Evolutionary conservation across 1,140 invertebrate species (phyloP), one percentile per base, ranked within the genome.

Genomic region (Drosophila oshimai): DNA sequence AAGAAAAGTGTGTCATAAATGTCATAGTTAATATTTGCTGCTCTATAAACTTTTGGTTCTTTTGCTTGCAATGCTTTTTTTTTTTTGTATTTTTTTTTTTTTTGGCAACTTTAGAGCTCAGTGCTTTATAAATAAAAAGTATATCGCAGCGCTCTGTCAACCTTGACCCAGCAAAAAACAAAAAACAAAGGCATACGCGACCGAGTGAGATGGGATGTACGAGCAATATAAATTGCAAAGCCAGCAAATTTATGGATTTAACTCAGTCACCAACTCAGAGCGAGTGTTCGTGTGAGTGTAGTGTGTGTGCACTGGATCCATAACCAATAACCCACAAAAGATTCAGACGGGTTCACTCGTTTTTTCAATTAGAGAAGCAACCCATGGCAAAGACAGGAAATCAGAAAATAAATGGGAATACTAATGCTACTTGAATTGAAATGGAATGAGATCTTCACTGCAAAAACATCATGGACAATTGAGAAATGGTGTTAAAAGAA

Each of bases 11-110:
- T 84, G 80, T 76, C 80, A 84, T 84, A 84, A 84, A 84, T 80
- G 80, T 87, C 80, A 84, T 87, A 87, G 80, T 84, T 87, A 84
- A 84, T 84, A 84, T 84, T 84, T 84, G 80, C 81, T 84, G 76
- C 62, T 80, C 47, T 67, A 55, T 74, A 64, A 62, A 72, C 46
- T 73, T 73, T 70, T 51, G 33, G 49, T 46, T 47, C 29, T 68
- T 49, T 47, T 39, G 9, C 18, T 45, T 26, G 26, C 24, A 28
- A 10, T 9, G 42, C 3, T 44, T 4, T 18, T 13, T 18, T 6
- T 24, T 15, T 20, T 9, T 18, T 6, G 18, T 15, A 15, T 9
- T 17, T 41, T n/a, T 49, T 45, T 39, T 31, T 28, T 65, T 75
- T 81, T 62, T 83, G 78, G 50, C 74, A 71, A 77, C 58, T 71